A percentile compares a stretch with the other conserved stretches of the same genome.
Conservation (phyloP, 2,888 invertebrate genomes). For the Plutella xylostella region DNA sequence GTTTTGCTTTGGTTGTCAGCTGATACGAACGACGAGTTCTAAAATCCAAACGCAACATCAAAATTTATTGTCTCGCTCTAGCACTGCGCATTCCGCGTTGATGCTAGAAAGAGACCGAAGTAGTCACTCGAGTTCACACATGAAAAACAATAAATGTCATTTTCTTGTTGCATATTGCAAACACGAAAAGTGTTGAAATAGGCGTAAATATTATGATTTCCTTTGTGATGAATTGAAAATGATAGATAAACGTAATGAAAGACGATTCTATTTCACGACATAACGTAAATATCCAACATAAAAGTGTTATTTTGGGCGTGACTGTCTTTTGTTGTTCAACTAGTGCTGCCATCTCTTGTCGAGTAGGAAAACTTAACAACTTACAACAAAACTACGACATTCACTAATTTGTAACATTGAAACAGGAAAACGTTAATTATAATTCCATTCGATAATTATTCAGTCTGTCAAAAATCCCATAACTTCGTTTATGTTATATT, state of each 20-base stretch:
- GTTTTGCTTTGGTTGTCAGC: constrained; percentile 73
- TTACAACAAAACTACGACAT: too few relatives aligned
- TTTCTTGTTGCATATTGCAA: constrained; percentile 57
- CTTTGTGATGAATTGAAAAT: constrained; percentile 51
- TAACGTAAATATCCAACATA: constrained; percentile 35
- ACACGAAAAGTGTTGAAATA: constrained; percentile 42
- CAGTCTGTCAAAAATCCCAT: too few relatives aligned
- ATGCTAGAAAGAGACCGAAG: constrained; percentile 31
- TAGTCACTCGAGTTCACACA: constrained; percentile 33
- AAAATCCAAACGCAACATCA: constrained; percentile 36
- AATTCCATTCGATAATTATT: too few relatives aligned
- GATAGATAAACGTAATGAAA: constrained; percentile 28
- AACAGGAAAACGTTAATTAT: background rate
- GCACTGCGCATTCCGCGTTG: constrained; percentile 12
- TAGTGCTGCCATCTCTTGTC: constrained; percentile 39
- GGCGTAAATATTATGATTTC: constrained; percentile 21
- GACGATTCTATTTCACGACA: constrained; percentile 58
- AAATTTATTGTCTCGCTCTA: constrained; percentile 29
- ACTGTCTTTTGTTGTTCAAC: constrained; percentile 21
- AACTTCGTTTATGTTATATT: too few relatives aligned
- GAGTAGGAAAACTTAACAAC: constrained; percentile 12
- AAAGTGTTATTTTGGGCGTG: constrained; percentile 50
- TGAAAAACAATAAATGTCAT: constrained; percentile 50
- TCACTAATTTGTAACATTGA: too few relatives aligned
- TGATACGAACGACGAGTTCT: constrained; percentile 60